phyloP scores from a whole-genome alignment of 2,888 invertebrate species.

The Eristalis tenax region DNA sequence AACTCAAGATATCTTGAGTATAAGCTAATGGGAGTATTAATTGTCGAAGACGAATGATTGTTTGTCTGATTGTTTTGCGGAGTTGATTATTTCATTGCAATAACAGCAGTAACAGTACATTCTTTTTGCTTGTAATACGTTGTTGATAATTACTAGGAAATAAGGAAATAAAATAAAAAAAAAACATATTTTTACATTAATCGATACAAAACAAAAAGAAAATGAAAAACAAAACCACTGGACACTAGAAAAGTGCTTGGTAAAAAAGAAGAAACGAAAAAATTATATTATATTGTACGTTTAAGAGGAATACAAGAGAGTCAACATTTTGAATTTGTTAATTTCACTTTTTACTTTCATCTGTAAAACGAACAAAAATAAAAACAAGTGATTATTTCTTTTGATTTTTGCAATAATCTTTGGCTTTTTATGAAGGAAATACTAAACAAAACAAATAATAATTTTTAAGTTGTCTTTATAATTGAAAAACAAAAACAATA shows the following conservation, averaged over 20 bases:
- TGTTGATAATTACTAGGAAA: constrained; percentile 40
- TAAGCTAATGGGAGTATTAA: constrained; percentile 21
- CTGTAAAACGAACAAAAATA: not conserved
- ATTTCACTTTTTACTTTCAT: not conserved
- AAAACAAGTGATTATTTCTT: not conserved
- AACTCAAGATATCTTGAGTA: constrained; percentile 2
- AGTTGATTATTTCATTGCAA: constrained; percentile 39
- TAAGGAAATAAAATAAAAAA: constrained; percentile 31
- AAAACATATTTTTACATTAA: constrained; percentile 50
- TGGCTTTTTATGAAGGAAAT: constrained; percentile 37
- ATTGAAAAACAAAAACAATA: constrained; percentile 34
- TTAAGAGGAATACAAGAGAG: not conserved
- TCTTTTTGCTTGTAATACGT: constrained; percentile 34
- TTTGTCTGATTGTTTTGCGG: constrained; percentile 48
- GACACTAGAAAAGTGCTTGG: constrained; percentile 23
- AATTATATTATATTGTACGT: not conserved
- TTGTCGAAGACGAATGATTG: constrained; percentile 48
- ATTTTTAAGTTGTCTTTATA: constrained; percentile 30
- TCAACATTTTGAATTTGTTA: constrained; percentile 1
- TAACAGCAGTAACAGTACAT: constrained; percentile 8
- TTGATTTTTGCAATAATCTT: constrained; percentile 33
- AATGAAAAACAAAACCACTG: constrained; percentile 1
- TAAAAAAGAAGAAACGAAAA: constrained; percentile 9
- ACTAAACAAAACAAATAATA: constrained; percentile 12
- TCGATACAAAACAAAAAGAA: constrained; percentile 19